Percentiles rank a stretch among this genome's conserved stretches.
Evolutionary conservation across 1,140 invertebrate genomes (phyloP).

Genomic region (Aethina tumida): DNA sequence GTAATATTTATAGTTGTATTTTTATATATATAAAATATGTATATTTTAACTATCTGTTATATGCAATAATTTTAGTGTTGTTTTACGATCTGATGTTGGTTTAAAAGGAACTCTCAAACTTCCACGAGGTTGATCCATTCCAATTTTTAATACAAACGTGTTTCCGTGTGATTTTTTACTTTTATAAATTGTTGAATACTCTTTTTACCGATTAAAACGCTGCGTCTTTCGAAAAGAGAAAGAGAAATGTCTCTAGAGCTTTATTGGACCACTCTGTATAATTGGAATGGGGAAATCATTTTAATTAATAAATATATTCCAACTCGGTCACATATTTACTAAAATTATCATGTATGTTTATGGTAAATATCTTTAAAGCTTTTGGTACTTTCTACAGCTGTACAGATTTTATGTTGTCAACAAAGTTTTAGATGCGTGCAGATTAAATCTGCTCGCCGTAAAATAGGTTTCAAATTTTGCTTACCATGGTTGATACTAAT

Average conservation of each 20-base stretch:
- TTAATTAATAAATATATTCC: no score
- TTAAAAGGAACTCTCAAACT: not conserved
- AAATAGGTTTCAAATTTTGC: not conserved
- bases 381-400: no score
- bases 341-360: no score
- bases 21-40: constrained; percentile 9
- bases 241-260: not conserved
- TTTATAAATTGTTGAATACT: constrained; percentile 2
- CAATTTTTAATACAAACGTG: not conserved
- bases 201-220: not conserved
- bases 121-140: not conserved
- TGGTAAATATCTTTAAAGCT: no score
- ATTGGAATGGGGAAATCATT: no score
- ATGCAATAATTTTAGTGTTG: constrained; percentile 1
- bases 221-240: not conserved
- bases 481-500: not conserved
- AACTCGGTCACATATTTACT: no score
- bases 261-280: not conserved
- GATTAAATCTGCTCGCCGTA: no score
- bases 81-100: not conserved
- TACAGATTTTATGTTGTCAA: no score
- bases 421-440: no score
- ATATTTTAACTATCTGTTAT: constrained; percentile 7
- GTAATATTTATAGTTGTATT: constrained; percentile 6
- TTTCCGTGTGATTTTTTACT: constrained; percentile 1